Percentiles rank a stretch among this genome's conserved stretches.
These are phyloP conservation scores for Girardinus metallicus DNA, from an alignment of 2,797 vertebrate species.

Conservation along the genomic window DNA sequence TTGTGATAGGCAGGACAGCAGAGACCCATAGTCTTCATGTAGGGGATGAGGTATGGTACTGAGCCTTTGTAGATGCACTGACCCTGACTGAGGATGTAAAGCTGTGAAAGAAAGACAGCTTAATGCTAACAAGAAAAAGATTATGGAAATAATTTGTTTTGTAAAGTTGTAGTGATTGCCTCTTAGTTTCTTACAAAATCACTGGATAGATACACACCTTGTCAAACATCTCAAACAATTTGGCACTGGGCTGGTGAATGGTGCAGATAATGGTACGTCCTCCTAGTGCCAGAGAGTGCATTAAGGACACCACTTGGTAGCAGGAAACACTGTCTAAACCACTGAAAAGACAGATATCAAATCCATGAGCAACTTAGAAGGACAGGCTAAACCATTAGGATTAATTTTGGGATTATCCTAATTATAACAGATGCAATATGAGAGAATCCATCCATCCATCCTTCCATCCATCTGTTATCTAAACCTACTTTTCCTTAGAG, in stretches of 20 bases:
- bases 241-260: slow-evolving; percentile 96
- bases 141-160: background rate
- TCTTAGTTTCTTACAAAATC: background rate
- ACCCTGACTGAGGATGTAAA: slow-evolving; percentile 96
- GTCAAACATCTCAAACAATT: slow-evolving; percentile 97
- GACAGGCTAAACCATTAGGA: background rate
- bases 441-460: background rate
- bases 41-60: slow-evolving; percentile 91
- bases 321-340: slow-evolving; percentile 93
- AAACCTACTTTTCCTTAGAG: no score
- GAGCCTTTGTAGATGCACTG: slow-evolving; percentile 96
- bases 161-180: background rate
- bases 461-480: no score
- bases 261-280: slow-evolving; percentile 96
- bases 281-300: slow-evolving; percentile 91
- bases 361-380: background rate
- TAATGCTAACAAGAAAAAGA: slow-evolving; percentile 1
- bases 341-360: slow-evolving; percentile 63
- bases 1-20: slow-evolving; percentile 96
- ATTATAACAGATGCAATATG: background rate
- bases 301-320: slow-evolving; percentile 94
- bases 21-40: slow-evolving; percentile 89
- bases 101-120: slow-evolving; percentile 71
- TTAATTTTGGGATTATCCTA: background rate
- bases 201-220: slow-evolving; percentile 79